A percentile compares a stretch with the other conserved stretches of the same genome.
phyloP scores from a whole-genome alignment of 2,797 vertebrate species.

The Chelmon rostratus region DNA sequence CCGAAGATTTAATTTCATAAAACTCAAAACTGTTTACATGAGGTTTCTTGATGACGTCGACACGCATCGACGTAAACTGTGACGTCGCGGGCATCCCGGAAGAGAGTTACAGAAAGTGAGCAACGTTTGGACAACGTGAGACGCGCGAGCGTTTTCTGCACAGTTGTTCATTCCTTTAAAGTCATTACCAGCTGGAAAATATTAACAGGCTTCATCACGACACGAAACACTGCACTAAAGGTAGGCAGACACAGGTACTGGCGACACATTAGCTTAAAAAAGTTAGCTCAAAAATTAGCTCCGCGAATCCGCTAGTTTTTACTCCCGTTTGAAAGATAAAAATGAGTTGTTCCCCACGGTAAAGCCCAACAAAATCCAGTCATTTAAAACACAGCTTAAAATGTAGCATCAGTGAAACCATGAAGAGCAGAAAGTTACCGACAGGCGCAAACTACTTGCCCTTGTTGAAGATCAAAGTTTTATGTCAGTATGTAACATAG shows the following conservation, averaged over 20 bases:
- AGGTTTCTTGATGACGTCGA: conserved; percentile 44
- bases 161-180: neutral
- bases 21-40: too few relatives aligned
- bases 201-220: neutral
- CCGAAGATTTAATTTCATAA: neutral
- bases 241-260: conserved; percentile 27
- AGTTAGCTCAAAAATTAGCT: conserved; percentile 24
- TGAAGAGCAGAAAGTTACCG: neutral
- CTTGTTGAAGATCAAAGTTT: neutral
- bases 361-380: neutral
- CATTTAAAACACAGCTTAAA: neutral
- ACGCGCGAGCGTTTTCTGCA: neutral
- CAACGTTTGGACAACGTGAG: conserved; percentile 82
- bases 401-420: too few relatives aligned
- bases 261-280: neutral
- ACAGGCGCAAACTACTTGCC: neutral
- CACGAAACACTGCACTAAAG: conserved; percentile 5
- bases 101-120: conserved; percentile 36
- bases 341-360: neutral
- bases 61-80: conserved; percentile 54
- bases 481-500: neutral
- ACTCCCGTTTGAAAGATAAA: neutral
- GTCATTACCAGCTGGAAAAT: neutral
- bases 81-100: conserved; percentile 66
- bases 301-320: neutral